phyloP scores from a whole-genome alignment of 2,888 invertebrate species.

The Drosophila cognata region DNA sequence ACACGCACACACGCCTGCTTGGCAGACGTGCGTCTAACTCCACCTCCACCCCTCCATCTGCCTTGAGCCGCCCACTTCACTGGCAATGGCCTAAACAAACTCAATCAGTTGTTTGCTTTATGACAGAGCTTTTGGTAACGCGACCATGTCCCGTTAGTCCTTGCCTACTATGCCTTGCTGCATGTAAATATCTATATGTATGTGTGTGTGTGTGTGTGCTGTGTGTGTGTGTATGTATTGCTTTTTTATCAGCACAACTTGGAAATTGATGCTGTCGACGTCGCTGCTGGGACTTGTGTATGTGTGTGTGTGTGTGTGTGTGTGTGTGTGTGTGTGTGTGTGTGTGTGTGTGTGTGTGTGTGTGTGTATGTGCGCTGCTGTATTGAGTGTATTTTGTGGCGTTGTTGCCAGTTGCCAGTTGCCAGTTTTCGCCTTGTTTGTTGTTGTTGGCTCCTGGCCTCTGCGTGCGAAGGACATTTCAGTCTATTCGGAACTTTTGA shows the following conservation, averaged over 20 bases:
- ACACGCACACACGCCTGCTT: constrained; percentile 4
- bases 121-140: constrained; percentile 57
- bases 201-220: constrained; percentile 5
- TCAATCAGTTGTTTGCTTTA: constrained; percentile 71
- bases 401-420: constrained; percentile 45
- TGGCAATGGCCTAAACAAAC: constrained; percentile 66
- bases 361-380: constrained; percentile 12
- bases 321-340: constrained; percentile 20
- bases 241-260: constrained; percentile 49
- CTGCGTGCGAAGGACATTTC: constrained; percentile 76
- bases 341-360: constrained; percentile 3
- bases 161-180: constrained; percentile 32
- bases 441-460: constrained; percentile 43
- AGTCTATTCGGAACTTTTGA: constrained; percentile 81
- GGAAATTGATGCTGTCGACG: constrained; percentile 60
- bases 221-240: constrained; percentile 18
- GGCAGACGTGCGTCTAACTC: not conserved
- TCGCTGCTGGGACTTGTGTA: constrained; percentile 38
- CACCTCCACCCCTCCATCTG: not conserved
- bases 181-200: not conserved
- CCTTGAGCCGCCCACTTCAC: constrained; percentile 20
- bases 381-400: constrained; percentile 53
- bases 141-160: constrained; percentile 54
- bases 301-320: constrained; percentile 19
- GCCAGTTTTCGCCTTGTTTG: constrained; percentile 43